Evolutionary conservation across 2,888 invertebrate species (phyloP).

Genomic region (Apotomis turbidana): DNA sequence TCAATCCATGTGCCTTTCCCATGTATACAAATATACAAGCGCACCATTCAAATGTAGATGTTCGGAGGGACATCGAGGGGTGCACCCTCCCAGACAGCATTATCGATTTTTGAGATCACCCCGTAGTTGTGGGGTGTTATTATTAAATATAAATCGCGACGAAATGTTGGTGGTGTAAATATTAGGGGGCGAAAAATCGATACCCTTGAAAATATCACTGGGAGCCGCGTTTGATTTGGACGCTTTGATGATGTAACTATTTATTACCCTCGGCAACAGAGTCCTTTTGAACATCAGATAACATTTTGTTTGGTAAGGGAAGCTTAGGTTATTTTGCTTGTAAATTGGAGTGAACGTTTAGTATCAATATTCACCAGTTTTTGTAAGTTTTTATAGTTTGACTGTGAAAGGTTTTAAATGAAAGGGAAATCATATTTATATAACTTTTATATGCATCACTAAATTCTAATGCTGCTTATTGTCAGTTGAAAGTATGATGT

Average conservation of each 20-base stretch:
- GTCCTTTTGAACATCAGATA: too few relatives aligned
- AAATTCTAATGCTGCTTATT: too few relatives aligned
- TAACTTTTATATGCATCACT: too few relatives aligned
- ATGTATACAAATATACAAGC: constrained; percentile 3
- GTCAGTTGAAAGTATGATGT: too few relatives aligned
- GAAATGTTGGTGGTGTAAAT: constrained; percentile 56
- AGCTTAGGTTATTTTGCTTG: too few relatives aligned
- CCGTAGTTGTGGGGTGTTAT: constrained; percentile 65
- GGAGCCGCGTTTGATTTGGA: constrained; percentile 3
- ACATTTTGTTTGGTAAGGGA: too few relatives aligned
- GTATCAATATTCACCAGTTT: too few relatives aligned
- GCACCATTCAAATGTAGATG: constrained; percentile 43
- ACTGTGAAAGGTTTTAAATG: too few relatives aligned
- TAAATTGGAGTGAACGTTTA: too few relatives aligned
- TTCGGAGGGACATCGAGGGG: constrained; percentile 54
- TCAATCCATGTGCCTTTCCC: constrained; percentile 26
- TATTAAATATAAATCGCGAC: constrained; percentile 77
- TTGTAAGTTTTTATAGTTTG: not conserved
- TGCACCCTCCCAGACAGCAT: constrained; percentile 71
- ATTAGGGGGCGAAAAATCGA: constrained; percentile 40
- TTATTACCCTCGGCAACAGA: not conserved
- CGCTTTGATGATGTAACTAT: not conserved
- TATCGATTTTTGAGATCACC: constrained; percentile 74
- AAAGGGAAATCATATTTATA: too few relatives aligned
- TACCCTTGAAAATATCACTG: constrained; percentile 34